phyloP scores from a whole-genome alignment of 2,888 invertebrate genomes.

The Orthosia cruda region DNA sequence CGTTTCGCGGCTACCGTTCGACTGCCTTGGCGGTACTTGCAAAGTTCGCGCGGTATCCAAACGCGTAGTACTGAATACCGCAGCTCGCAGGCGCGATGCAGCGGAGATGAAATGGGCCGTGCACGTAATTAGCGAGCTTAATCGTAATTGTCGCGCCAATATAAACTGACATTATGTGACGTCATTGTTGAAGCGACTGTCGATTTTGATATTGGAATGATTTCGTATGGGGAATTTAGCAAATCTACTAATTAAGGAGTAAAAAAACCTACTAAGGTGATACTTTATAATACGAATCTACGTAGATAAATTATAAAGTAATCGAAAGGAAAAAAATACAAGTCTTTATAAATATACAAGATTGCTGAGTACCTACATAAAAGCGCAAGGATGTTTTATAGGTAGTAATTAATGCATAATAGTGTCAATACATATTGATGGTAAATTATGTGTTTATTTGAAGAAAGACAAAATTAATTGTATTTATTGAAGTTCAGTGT shows the following conservation, averaged over 20 bases:
- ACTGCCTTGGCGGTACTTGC: slow-evolving; percentile 64
- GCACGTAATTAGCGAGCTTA: slow-evolving; percentile 55
- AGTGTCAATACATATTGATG: too few relatives aligned
- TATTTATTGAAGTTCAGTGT: not conserved
- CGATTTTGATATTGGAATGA: slow-evolving; percentile 12
- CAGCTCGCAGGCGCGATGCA: slow-evolving; percentile 81
- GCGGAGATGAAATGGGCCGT: slow-evolving; percentile 56
- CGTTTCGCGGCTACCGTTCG: slow-evolving; percentile 73
- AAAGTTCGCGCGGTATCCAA: slow-evolving; percentile 40
- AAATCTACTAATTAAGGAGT: too few relatives aligned
- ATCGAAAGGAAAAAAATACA: too few relatives aligned
- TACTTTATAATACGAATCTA: too few relatives aligned
- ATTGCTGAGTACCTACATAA: too few relatives aligned
- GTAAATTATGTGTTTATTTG: too few relatives aligned
- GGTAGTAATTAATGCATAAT: too few relatives aligned
- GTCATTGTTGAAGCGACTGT: slow-evolving; percentile 34
- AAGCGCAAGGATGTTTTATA: too few relatives aligned
- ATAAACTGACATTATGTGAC: slow-evolving; percentile 45
- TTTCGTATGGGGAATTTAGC: not conserved
- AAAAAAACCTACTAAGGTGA: too few relatives aligned
- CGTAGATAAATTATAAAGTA: too few relatives aligned
- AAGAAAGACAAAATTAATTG: not conserved
- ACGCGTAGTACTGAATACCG: slow-evolving; percentile 70
- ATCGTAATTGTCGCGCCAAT: slow-evolving; percentile 60
- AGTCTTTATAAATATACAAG: too few relatives aligned